phyloP scores from a whole-genome alignment of 2,113 vertebrate species.

The Murina feae region DNA sequence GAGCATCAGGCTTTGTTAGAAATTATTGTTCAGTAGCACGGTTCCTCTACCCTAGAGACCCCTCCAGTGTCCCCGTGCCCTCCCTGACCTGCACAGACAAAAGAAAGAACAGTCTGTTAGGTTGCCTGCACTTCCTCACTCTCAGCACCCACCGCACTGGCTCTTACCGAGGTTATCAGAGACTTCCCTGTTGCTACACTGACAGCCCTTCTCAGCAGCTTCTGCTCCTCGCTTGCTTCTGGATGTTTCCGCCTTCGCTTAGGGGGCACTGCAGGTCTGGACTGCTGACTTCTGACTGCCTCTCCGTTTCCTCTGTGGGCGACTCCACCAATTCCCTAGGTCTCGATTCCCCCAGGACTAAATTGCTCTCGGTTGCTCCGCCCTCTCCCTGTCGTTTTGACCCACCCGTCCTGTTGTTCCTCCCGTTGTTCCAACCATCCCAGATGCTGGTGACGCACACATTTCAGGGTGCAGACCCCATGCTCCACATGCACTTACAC shows the following conservation, averaged over 20 bases:
- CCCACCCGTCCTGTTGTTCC: background rate
- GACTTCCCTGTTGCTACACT: background rate
- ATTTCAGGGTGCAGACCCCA: background rate
- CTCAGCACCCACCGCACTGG: too few relatives aligned
- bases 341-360: background rate
- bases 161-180: background rate
- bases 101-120: background rate
- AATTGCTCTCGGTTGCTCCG: background rate
- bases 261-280: background rate
- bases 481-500: background rate
- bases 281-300: background rate
- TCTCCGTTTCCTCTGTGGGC: background rate
- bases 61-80: background rate
- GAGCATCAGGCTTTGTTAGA: background rate
- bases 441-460: background rate
- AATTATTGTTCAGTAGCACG: background rate
- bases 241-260: background rate
- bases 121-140: background rate
- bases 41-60: background rate
- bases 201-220: background rate
- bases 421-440: background rate
- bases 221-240: background rate
- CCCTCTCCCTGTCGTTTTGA: background rate
- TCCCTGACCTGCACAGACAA: background rate
- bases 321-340: fast-evolving